Base-by-base conservation (phyloP, 2,888 invertebrate species). In the Ophion ventricosus region DNA sequence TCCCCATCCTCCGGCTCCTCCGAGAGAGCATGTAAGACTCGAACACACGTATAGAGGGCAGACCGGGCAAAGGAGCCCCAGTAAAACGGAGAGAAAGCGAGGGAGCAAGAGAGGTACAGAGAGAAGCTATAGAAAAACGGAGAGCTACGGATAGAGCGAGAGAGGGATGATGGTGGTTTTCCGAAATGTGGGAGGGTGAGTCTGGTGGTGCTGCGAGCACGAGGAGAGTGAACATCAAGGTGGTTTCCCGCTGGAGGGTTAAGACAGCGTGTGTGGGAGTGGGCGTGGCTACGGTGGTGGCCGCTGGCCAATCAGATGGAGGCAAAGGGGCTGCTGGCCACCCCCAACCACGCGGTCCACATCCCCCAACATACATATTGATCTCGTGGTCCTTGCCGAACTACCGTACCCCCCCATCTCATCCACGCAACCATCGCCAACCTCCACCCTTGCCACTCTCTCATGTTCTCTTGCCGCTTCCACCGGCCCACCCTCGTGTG, bases 251-350 rank as follows among this genome's bases (percentile, higher is more conserved):
- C 85, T 80, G 85, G 92, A 90, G 91, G 91, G 91, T 91, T 92
- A 92, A 93, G 92, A 92, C 92, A 92, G 92, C 93, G 93, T 93
- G 93, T 93, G 93, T 93, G 93, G 92, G 93, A 93, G 93, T 92
- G 89, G 93, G 93, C 93, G 93, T 93, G 93, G 92, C 90, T 54
- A 88, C 86, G 88, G 89, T 83, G 91, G 90, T 92, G 88, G 93
- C 92, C 92, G 91, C 84, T 92, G 93, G 93, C 93, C 93, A 93
- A 93, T 93, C 93, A 92, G 92, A 90, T 89, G 90, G 90, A 89
- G 86, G 88, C 85, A 67, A 43, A 49, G 23, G 88, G 88, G 87
- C 88, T 86, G 91, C 92, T 89, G 92, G 93, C 93, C 93, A 92
- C 93, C 93, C 92, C 93, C 93, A 90, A 91, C 92, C 92, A 90